Percentiles rank a stretch among this genome's conserved stretches.
Evolutionary conservation across 2,888 invertebrate genomes (phyloP).

Genomic region (Drosophila maculinotata): DNA sequence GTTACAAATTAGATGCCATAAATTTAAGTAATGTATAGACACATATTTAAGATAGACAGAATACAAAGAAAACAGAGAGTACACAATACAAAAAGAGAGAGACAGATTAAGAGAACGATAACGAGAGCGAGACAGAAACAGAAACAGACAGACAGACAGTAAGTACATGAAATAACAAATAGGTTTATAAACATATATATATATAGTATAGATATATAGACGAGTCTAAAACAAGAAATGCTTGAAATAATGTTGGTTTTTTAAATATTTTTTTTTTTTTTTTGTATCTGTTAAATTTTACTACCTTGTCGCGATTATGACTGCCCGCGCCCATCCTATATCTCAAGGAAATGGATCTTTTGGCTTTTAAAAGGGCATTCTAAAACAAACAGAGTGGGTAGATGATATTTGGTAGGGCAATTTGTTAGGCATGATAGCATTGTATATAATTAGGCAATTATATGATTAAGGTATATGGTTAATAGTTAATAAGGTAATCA

Average conservation of each 20-base stretch:
- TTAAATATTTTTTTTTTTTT: constrained; percentile 14
- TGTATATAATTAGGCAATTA: constrained; percentile 22
- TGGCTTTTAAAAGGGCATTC: constrained; percentile 85
- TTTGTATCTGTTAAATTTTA: constrained; percentile 57
- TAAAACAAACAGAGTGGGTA: constrained; percentile 77
- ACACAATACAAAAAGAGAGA: constrained; percentile 21
- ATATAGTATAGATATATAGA: constrained; percentile 22
- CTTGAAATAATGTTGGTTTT: constrained; percentile 26
- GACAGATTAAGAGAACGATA: neutral
- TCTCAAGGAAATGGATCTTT: constrained; percentile 85
- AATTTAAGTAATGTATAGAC: constrained; percentile 26
- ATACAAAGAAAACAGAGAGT: constrained; percentile 30
- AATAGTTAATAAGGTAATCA: constrained; percentile 4
- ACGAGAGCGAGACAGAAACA: constrained; percentile 12
- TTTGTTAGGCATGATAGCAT: constrained; percentile 59
- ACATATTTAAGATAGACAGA: constrained; percentile 26
- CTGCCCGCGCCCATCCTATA: constrained; percentile 85
- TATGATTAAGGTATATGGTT: constrained; percentile 21
- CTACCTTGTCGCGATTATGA: constrained; percentile 85
- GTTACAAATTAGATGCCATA: constrained; percentile 41
- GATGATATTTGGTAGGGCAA: constrained; percentile 53
- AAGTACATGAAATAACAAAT: constrained; percentile 35
- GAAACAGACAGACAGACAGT: constrained; percentile 24
- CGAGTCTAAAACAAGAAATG: constrained; percentile 30
- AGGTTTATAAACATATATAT: constrained; percentile 37